A percentile compares a stretch with the other conserved stretches of the same genome.
phyloP scores from a whole-genome alignment of 2,888 invertebrate genomes.

The Tachina grossa region DNA sequence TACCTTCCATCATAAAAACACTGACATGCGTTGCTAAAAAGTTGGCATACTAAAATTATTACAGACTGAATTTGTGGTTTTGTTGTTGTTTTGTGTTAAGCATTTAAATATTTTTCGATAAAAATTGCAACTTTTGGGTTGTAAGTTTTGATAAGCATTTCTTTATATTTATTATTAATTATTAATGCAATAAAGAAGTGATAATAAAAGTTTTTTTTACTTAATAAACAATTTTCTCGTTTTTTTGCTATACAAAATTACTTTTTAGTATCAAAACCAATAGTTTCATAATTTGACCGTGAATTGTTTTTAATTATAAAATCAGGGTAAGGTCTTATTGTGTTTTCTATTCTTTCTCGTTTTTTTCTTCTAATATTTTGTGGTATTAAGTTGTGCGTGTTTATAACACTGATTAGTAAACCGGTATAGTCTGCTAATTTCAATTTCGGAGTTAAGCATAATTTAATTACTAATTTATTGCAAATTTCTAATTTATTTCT shows the following conservation, averaged over 20 bases:
- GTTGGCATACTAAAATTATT: background rate
- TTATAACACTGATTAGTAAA: too few relatives aligned
- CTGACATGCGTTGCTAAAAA: constrained; percentile 6
- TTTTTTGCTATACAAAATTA: background rate
- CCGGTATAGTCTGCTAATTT: too few relatives aligned
- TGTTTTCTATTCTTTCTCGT: background rate
- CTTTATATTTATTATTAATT: background rate
- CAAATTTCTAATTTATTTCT: too few relatives aligned
- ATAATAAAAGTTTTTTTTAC: constrained; percentile 7
- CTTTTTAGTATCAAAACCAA: background rate
- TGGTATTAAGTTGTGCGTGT: background rate
- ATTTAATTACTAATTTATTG: too few relatives aligned
- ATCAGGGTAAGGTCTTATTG: background rate
- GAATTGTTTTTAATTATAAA: background rate
- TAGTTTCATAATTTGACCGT: too few relatives aligned
- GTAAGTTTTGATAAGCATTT: background rate
- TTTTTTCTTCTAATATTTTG: background rate
- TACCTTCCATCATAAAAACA: constrained; percentile 52
- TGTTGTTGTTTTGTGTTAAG: constrained; percentile 44
- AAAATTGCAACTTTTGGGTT: constrained; percentile 2
- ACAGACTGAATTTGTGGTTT: background rate
- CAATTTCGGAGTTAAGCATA: too few relatives aligned
- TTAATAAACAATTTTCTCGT: background rate
- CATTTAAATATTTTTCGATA: background rate
- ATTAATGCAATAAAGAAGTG: background rate